A percentile compares a stretch with the other conserved stretches of the same genome.
Conservation (phyloP, 1,140 invertebrate species). For the Pogonus chalceus region DNA sequence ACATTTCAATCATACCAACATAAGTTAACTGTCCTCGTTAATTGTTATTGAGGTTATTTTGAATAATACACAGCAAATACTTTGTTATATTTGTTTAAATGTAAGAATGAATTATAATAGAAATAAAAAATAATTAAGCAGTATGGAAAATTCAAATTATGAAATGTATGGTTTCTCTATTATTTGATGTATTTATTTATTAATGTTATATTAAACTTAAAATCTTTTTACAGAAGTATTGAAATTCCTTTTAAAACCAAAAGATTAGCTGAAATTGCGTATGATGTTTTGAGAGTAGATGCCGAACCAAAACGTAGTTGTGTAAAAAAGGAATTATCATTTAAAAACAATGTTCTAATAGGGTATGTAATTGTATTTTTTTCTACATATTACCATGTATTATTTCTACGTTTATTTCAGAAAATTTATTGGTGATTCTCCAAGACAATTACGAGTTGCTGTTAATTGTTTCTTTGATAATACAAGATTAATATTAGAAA, state of each 20-base stretch:
- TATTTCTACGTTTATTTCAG: conserved; percentile 36
- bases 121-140: no score
- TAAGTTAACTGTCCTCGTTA: no score
- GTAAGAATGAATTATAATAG: no score
- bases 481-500: conserved; percentile 55
- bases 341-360: conserved; percentile 47
- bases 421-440: conserved; percentile 46
- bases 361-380: conserved; percentile 42
- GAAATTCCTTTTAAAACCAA: conserved; percentile 52
- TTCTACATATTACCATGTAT: conserved; percentile 12
- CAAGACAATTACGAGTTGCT: conserved; percentile 54
- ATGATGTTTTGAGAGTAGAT: conserved; percentile 64
- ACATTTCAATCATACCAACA: no score
- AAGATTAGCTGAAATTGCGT: conserved; percentile 58
- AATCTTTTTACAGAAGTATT: conserved; percentile 30
- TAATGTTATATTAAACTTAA: no score
- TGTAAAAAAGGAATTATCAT: conserved; percentile 49
- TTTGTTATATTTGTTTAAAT: no score
- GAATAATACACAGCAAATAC: no score
- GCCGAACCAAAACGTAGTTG: conserved; percentile 59
- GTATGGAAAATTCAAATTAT: no score
- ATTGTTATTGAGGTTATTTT: no score
- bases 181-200: no score
- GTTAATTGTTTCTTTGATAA: conserved; percentile 65
- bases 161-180: no score